These are phyloP conservation scores for Hypocryptadius cinnamomeus DNA, from an alignment of 2,113 vertebrate species.

Conservation along the genomic window DNA sequence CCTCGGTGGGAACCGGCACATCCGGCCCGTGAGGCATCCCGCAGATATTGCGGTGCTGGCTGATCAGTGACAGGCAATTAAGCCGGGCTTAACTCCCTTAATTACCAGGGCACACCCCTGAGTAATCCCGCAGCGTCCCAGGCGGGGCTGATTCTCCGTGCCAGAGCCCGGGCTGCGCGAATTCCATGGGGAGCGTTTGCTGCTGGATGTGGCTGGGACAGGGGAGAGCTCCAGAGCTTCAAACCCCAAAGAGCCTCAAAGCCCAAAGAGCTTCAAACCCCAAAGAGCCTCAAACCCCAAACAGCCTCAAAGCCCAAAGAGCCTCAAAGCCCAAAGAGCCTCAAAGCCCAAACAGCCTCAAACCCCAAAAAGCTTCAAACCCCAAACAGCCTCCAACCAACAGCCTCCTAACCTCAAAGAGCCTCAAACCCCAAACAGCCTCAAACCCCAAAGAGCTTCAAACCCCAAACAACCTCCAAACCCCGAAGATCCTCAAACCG, in stretches of 20 bases:
- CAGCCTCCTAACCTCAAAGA: fast-evolving
- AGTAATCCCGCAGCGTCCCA: conserved; percentile 59
- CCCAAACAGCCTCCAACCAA: neutral
- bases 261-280: neutral
- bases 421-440: no score
- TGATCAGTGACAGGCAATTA: conserved; percentile 41
- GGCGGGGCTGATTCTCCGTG: conserved; percentile 63
- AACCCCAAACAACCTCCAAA: neutral
- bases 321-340: no score
- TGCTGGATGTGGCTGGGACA: conserved; percentile 30
- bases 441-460: no score
- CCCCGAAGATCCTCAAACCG: neutral
- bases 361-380: no score
- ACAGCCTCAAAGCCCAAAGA: neutral
- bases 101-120: conserved; percentile 52
- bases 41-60: neutral
- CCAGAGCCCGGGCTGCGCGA: conserved; percentile 24
- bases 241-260: neutral
- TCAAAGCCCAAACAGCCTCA: no score
- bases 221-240: neutral
- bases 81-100: conserved; percentile 45
- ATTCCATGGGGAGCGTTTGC: conserved; percentile 32
- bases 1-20: neutral
- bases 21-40: neutral
- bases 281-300: neutral